Base-by-base conservation (phyloP, 1,140 invertebrate species). In the Charaxes varanes region DNA sequence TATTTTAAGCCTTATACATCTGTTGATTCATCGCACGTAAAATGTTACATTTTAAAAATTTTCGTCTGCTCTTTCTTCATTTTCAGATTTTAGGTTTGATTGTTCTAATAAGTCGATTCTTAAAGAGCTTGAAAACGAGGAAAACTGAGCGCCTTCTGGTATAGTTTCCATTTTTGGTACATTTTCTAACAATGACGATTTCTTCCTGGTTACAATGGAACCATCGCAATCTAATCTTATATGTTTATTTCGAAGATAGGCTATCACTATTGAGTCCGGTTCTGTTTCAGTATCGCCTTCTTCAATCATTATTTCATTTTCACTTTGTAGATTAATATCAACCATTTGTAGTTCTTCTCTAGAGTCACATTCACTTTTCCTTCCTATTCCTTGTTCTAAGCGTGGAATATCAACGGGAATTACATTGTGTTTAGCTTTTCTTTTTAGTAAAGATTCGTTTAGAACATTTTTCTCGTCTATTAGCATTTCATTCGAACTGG, bases 151-250 rank as follows among this genome's bases (percentile, higher is more conserved):
- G 30, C 54, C 53, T 40, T 74, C 66, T 31, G 49, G 24, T 31
- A 70, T 73, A 4, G 70, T 68, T 59, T 74, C 64, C 60, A 71
- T 60, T 58, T 69, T 74, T 1, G 61, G 61, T 6, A 71, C 55
- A 45, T 57, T 63, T 33, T 64, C 58, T 17, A 70, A 43, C 4
- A 74, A 31, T 4, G 66, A 68, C 8, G 64, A 74, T 12, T 57
- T 70, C 41, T 60, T 74, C 35, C 49, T 62, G 4, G 35, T 51
- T 4, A 53, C 41, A 18, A 54, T 6, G 14, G 55, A 40, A 18
- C 45, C 52, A 22, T 65, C 48, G 11, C 35, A 16, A 30, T 62
- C 46, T 14, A 50, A n/a, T 18, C 58, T 8, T 21, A 16, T 8
- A 21, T 62, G 38, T 53, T 55, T 74, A 21, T 71, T 62, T 32